A percentile compares a stretch with the other conserved stretches of the same genome.
These are phyloP conservation scores for Acanthoscelides obtectus DNA, from an alignment of 2,888 invertebrate species.

Conservation along the genomic window DNA sequence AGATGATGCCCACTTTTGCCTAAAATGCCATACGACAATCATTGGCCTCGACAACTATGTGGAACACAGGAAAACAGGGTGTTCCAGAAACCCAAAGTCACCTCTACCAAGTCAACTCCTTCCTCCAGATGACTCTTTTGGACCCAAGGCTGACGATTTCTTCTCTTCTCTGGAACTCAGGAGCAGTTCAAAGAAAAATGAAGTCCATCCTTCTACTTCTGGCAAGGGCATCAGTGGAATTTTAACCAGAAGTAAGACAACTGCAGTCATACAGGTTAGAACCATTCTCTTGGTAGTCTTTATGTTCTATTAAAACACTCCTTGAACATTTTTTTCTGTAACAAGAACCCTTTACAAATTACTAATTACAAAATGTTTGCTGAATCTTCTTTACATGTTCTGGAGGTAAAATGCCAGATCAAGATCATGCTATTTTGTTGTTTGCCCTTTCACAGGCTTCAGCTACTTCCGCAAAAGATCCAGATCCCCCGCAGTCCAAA, in stretches of 20 bases:
- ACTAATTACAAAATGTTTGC: too few relatives aligned
- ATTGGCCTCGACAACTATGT: constrained; percentile 84
- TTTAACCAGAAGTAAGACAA: constrained; percentile 47
- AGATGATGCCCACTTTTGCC: constrained; percentile 82
- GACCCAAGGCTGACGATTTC: constrained; percentile 77
- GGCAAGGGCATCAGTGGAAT: constrained; percentile 40
- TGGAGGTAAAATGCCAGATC: too few relatives aligned
- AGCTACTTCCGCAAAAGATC: constrained; percentile 22
- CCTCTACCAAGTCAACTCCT: constrained; percentile 37
- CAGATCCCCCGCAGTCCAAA: constrained; percentile 36
- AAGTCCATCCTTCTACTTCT: constrained; percentile 45
- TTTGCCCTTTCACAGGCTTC: constrained; percentile 12
- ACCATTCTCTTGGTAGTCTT: too few relatives aligned
- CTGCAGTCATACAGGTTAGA: constrained; percentile 37
- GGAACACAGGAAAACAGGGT: constrained; percentile 71
- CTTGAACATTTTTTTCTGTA: too few relatives aligned
- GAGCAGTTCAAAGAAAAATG: constrained; percentile 60
- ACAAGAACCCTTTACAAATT: too few relatives aligned
- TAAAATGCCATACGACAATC: constrained; percentile 80
- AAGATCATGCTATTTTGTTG: too few relatives aligned
- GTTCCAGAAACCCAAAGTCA: constrained; percentile 50
- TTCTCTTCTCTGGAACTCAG: constrained; percentile 79
- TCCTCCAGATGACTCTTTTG: constrained; percentile 53
- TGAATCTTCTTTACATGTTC: too few relatives aligned
- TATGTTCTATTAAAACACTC: too few relatives aligned